These are phyloP conservation scores for Hermetia illucens DNA, from an alignment of 1,140 invertebrate species.

Conservation along the genomic window DNA sequence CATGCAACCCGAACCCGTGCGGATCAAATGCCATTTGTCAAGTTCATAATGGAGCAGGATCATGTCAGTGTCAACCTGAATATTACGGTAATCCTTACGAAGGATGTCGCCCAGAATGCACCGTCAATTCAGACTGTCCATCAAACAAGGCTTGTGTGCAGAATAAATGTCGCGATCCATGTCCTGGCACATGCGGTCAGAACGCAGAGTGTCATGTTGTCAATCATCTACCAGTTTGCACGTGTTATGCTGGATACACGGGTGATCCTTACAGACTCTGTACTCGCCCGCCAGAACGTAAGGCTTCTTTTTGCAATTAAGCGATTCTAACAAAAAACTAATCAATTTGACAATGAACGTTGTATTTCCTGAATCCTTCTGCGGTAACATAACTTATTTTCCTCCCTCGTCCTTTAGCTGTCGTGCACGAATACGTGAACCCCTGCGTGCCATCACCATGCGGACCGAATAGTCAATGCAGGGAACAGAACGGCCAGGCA, in stretches of 20 bases:
- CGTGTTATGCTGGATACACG: constrained; percentile 46
- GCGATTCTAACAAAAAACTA: constrained; percentile 9
- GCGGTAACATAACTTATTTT: constrained; percentile 2
- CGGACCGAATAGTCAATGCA: constrained; percentile 60
- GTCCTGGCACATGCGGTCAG: constrained; percentile 54
- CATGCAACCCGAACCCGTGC: constrained; percentile 43
- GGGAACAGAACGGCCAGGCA: constrained; percentile 51
- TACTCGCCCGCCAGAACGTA: constrained; percentile 40
- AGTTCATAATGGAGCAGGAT: constrained; percentile 45
- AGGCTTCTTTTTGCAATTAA: constrained; percentile 25
- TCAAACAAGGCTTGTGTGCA: constrained; percentile 51
- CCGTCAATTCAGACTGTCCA: constrained; percentile 55
- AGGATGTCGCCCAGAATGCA: constrained; percentile 59
- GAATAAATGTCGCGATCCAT: constrained; percentile 63
- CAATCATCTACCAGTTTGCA: constrained; percentile 59
- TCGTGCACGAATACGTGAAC: constrained; percentile 32
- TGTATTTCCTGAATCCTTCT: neutral
- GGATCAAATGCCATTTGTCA: constrained; percentile 43
- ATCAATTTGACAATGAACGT: constrained; percentile 2
- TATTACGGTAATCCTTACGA: constrained; percentile 60
- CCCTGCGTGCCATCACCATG: constrained; percentile 53
- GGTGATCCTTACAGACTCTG: constrained; percentile 55
- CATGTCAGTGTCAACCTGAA: constrained; percentile 52
- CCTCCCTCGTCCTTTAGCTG: constrained; percentile 17
- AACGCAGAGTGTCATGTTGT: constrained; percentile 59